Percentiles rank a stretch among this genome's conserved stretches.
These are phyloP conservation scores for Electrophaes corylata DNA, from an alignment of 2,888 invertebrate genomes.

Conservation along the genomic window DNA sequence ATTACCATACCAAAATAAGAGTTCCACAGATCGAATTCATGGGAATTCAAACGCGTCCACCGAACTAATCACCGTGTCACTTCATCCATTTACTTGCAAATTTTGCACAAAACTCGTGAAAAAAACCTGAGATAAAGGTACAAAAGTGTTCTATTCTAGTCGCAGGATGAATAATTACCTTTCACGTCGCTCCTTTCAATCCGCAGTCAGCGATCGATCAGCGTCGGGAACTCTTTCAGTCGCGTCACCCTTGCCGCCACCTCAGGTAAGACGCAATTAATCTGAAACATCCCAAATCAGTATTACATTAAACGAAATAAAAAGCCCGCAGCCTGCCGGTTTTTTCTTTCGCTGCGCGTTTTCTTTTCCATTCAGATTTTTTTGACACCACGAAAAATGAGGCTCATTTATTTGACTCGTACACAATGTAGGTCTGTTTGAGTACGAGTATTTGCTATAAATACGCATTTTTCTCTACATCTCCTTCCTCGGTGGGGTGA, in stretches of 20 bases:
- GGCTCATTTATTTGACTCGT: conserved; percentile 84
- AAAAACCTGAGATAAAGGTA: conserved; percentile 81
- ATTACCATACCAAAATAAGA: conserved; percentile 44
- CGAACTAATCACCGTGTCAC: conserved; percentile 80
- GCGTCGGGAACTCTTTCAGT: conserved; percentile 83
- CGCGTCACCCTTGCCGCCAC: conserved; percentile 78
- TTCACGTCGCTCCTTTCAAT: conserved; percentile 83
- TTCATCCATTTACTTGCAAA: conserved; percentile 82
- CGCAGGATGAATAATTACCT: conserved; percentile 84
- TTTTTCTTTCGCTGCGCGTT: conserved; percentile 81
- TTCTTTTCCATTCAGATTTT: conserved; percentile 84
- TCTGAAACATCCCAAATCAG: conserved; percentile 84
- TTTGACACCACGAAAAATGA: conserved; percentile 85
- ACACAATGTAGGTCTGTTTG: conserved; percentile 85
- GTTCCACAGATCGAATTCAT: conserved; percentile 65
- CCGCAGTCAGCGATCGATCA: conserved; percentile 80
- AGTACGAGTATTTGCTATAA: conserved; percentile 85
- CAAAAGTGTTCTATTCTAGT: conserved; percentile 84
- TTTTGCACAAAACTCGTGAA: conserved; percentile 80
- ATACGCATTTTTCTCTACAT: conserved; percentile 84
- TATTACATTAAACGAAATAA: conserved; percentile 83
- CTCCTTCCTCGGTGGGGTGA: conserved; percentile 81
- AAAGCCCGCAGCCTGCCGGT: conserved; percentile 74
- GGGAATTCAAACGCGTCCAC: conserved; percentile 70
- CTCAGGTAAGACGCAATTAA: conserved; percentile 83